Evolutionary conservation across 2,113 vertebrate genomes (phyloP), one percentile per base, ranked within the genome.

Genomic region (Psittacara wagleri): DNA sequence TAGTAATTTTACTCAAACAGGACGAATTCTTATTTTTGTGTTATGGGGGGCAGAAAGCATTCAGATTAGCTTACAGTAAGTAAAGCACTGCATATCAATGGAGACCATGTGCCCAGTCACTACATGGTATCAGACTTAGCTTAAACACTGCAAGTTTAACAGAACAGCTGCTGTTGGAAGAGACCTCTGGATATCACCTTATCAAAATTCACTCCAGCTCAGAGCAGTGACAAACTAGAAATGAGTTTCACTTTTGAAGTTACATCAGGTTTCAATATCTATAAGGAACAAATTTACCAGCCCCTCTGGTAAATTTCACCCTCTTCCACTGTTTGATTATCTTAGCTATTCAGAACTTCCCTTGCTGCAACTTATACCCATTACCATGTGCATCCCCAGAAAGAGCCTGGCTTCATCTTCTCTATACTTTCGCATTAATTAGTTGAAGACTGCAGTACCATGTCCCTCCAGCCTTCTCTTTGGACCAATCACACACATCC

Each of bases 1-100:
- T 55, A 69, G 39, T 29, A 17, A 37, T 70, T 72, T 54, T 75
- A 69, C 23, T n/a, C 8, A 24, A 83, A 69, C 10, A 17, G 46
- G 5, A 41, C 4, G 55, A 62, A 27, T 63, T 61, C 10, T 62
- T 55, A 33, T 10, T 63, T 74, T 63, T 55, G 6, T n/a, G 24
- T n/a, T 85, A 17, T 1, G 1, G 15, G 8, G 20, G 5, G 3
- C 2, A 1, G 2, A 16, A 19, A 27, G 18, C 11, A 12, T 63
- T 31, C 35, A 64, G 80, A 69, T 23, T 54, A 75, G 52, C 49
- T 37, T 41, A 24, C 55, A 59, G 55, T 59, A 3, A 67, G 28
- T 35, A 61, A 81, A 62, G 55, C 19, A 61, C 11, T 23, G 31
- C 10, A 1, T 48, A 49, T 48, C 44, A 92, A 23, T 17, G 29